Base-by-base conservation (phyloP, 1,140 invertebrate genomes). In the Hypsibius dujardini region DNA sequence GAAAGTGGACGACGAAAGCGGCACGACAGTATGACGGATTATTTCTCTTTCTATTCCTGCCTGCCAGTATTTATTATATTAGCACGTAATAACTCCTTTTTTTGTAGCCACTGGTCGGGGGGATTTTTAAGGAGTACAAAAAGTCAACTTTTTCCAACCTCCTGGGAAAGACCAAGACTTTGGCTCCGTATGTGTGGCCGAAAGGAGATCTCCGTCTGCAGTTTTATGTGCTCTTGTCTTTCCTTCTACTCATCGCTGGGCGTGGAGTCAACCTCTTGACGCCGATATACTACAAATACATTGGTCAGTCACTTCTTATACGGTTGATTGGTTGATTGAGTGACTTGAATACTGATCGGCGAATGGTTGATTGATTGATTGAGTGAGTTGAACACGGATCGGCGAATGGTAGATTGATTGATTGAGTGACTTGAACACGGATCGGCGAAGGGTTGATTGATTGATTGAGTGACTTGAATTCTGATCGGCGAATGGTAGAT, bases 181-280 rank as follows among this genome's bases (percentile, higher is more conserved):
- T 97, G 45, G 78, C 87, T 69, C 92, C 92, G 1, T 96, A 93
- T 80, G 81, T 96, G n/a, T 98, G 94, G 94, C 94, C 94, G 0
- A 88, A 86, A 74, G 91, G 88, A 73, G 86, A 86, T 78, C 69
- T 82, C 1, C 76, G 83, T 1, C 82, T 97, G 2, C 93, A 97
- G 79, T 74, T 90, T 0, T 82, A 87, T 71, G 92, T 98, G 0
- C 69, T 94, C 1, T 78, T 92, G 72, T 97, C 93, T 79, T 84
- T 97, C 46, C 14, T 84, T 0, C 79, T 92, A 14, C 82, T 98
- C 12, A 77, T 85, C 14, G 83, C 80, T 46, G 94, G 92, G 42
- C 84, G 95, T 76, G 85, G 87, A n/a, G 87, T 92, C 70, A 98
- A 96, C 83, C 81, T 97, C 15, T 91, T 87, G 80, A 89, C 95